A percentile compares a stretch with the other conserved stretches of the same genome.
Evolutionary conservation across 2,888 invertebrate genomes (phyloP).

Genomic region (Rotaria macrura): DNA sequence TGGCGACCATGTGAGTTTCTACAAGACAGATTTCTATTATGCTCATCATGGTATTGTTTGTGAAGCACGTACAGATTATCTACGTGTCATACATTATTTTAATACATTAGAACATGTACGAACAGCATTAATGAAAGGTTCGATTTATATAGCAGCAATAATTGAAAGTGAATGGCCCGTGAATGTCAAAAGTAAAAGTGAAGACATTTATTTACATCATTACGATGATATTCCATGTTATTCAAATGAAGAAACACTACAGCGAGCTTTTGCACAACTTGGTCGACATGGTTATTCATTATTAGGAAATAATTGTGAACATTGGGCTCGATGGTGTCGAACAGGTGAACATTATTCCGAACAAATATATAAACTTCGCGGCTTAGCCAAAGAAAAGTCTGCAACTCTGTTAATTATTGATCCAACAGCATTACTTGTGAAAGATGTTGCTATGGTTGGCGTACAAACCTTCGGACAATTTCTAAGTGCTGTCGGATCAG

Average conservation of each 20-base stretch:
- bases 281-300: constrained; percentile 46
- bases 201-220: constrained; percentile 9
- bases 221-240: neutral
- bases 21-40: neutral
- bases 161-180: constrained; percentile 2
- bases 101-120: neutral
- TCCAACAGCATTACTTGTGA: neutral
- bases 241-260: constrained; percentile 37
- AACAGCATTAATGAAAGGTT: neutral
- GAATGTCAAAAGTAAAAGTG: neutral
- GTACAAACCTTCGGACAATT: neutral
- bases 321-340: constrained; percentile 46
- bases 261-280: constrained; percentile 40
- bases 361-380: neutral
- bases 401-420: neutral
- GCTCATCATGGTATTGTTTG: constrained; percentile 3
- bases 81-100: constrained; percentile 11
- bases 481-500: neutral
- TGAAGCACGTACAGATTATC: neutral
- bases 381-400: neutral
- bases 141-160: neutral
- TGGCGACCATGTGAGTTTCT: neutral
- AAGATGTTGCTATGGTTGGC: neutral
- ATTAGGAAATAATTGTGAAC: constrained; percentile 48
- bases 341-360: constrained; percentile 38